Evolutionary conservation across 2,888 invertebrate species (phyloP), one percentile per base, ranked within the genome.

Genomic region (Scaptomyza cyrtandrae): DNA sequence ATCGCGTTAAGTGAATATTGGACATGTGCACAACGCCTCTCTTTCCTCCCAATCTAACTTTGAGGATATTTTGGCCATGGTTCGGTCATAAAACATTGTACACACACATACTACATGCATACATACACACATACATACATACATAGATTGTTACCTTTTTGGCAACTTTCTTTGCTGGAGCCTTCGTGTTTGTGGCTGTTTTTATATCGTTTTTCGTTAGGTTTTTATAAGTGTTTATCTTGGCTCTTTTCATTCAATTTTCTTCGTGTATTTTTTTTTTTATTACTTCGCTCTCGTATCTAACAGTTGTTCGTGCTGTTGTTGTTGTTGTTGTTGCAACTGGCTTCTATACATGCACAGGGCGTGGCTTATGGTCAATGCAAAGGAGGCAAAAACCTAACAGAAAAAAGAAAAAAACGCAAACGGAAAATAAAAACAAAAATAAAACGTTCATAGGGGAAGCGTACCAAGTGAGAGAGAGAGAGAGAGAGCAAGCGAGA

Each of bases 331-430:
- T 78, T 85, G 74, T 71, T 77, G 78, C 80, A 29, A 75, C 69
- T 72, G 76, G 80, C 83, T 79, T 67, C 75, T 78, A 86, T 78
- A 87, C 86, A 89, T 81, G 81, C 81, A 78, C 81, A 88, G 90
- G 91, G 91, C 91, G 91, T 91, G 91, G 91, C 90, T 90, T 90
- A 80, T 86, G 89, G 88, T 88, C 90, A 85, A 69, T 73, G 69
- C 71, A 71, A 83, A 72, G 66, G 65, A 72, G 73, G 70, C 69
- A 84, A 56, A 41, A 66, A 62, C 48, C 52, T 39, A 63, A 54
- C 48, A 64, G 49, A 62, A 57, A 43, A 66, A 61, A 69, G 61
- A 33, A 29, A 56, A 35, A 57, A 48, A 52, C 29, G n/a, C 45
- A 46, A 48, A 52, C 24, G 16, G 43, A 46, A 14, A 45, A 59